Evolutionary conservation across 2,888 invertebrate genomes (phyloP).

Genomic region (Thysanoteuthis rhombus): DNA sequence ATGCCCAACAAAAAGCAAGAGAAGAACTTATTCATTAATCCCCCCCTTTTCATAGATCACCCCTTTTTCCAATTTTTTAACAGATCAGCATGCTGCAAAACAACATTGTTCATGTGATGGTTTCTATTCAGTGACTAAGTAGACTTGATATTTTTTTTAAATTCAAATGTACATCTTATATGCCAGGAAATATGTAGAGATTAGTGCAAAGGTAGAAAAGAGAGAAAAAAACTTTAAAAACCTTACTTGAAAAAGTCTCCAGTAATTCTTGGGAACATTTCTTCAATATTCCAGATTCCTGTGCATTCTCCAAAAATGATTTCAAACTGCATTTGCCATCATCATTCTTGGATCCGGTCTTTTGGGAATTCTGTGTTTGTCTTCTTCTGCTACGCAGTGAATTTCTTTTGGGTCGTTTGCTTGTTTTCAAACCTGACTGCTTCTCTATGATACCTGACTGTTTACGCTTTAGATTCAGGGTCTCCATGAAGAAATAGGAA

Average conservation of each 20-base stretch:
- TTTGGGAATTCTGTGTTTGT: neutral
- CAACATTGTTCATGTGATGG: too few relatives aligned
- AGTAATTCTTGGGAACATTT: neutral
- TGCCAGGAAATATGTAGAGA: too few relatives aligned
- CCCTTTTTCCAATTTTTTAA: too few relatives aligned
- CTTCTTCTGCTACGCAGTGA: neutral
- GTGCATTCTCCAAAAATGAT: neutral
- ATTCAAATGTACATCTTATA: too few relatives aligned
- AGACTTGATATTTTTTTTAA: too few relatives aligned
- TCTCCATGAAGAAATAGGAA: neutral
- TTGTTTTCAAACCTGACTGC: neutral
- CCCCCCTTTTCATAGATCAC: too few relatives aligned
- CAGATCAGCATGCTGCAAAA: too few relatives aligned
- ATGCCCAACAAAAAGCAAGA: too few relatives aligned
- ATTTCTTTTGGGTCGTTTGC: neutral
- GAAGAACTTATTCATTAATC: too few relatives aligned
- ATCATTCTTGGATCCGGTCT: neutral
- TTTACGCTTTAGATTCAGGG: neutral
- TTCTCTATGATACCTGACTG: neutral
- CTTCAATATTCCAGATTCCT: neutral
- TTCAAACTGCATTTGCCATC: neutral
- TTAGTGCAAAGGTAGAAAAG: neutral
- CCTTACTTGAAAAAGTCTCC: conserved; percentile 15
- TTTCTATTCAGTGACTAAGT: too few relatives aligned
- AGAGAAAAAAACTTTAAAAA: neutral